Conservation (phyloP, 2,797 vertebrate species). For the Notolepis coatsorum region DNA sequence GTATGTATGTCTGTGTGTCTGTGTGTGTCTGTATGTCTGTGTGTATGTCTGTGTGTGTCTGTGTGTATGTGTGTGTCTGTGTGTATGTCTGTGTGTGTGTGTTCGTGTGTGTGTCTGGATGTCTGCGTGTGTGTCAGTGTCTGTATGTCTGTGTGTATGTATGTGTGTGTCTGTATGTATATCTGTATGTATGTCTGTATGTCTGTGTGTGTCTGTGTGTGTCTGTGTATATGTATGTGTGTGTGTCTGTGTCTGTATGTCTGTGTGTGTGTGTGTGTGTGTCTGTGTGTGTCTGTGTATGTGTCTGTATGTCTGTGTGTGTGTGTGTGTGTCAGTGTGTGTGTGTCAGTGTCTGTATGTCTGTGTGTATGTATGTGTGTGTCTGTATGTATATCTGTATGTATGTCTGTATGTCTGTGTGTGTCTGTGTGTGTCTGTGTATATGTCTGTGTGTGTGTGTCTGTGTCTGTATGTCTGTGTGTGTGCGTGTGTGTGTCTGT, state of each 20-base stretch:
- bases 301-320: constrained; percentile 48
- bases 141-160: neutral
- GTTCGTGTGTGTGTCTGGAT: neutral
- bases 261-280: constrained; percentile 43
- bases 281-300: neutral
- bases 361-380: constrained; percentile 47
- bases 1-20: constrained; percentile 35
- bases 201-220: neutral
- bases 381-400: neutral
- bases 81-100: constrained; percentile 1
- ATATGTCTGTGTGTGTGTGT: constrained; percentile 41
- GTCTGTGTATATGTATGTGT: neutral
- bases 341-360: too few species aligned
- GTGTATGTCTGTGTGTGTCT: neutral
- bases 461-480: constrained; percentile 18
- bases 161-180: neutral
- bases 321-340: neutral
- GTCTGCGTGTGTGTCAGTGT: constrained; percentile 10
- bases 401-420: constrained; percentile 46
- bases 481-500: too few species aligned
- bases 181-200: neutral
- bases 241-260: constrained; percentile 11
- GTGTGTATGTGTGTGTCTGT: neutral
- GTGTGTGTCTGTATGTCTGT: constrained; percentile 80
- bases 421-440: neutral